phyloP scores from a whole-genome alignment of 1,140 invertebrate species.

The Leguminivora glycinivorella region DNA sequence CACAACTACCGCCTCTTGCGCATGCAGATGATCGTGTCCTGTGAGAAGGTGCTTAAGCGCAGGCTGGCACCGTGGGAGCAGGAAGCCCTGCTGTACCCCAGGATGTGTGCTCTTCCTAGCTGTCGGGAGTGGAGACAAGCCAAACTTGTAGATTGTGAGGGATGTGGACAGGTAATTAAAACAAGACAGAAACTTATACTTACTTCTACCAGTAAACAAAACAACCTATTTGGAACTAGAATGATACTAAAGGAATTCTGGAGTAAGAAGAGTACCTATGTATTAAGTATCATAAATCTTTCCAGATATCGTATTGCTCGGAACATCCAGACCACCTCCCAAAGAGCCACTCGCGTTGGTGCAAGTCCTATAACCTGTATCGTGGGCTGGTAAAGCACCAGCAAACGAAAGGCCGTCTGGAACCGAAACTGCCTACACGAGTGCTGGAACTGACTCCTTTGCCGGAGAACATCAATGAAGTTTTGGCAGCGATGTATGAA shows the following conservation, averaged over 20 bases:
- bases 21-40: slow-evolving; percentile 80
- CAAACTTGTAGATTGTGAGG: slow-evolving; percentile 75
- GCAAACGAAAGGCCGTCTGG: slow-evolving; percentile 77
- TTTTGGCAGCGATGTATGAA: slow-evolving; percentile 77
- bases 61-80: slow-evolving; percentile 82
- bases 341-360: slow-evolving; percentile 74
- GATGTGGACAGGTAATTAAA: slow-evolving; percentile 80
- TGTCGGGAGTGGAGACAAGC: slow-evolving; percentile 77
- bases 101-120: slow-evolving; percentile 77
- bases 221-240: too few species aligned
- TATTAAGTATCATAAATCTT: neutral
- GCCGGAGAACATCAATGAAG: slow-evolving; percentile 73
- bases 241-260: too few species aligned
- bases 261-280: too few species aligned
- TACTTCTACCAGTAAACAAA: too few species aligned
- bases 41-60: slow-evolving; percentile 80
- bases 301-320: slow-evolving; percentile 75
- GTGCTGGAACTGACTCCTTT: slow-evolving; percentile 64
- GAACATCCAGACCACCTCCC: slow-evolving; percentile 72
- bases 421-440: slow-evolving; percentile 79
- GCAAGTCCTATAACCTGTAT: slow-evolving; percentile 77
- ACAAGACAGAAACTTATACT: too few species aligned
- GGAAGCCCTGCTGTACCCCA: slow-evolving; percentile 84
- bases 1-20: slow-evolving; percentile 82
- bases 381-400: slow-evolving; percentile 78